Evolutionary conservation across 2,113 vertebrate species (phyloP).

Genomic region (Psilopogon haemacephalus): DNA sequence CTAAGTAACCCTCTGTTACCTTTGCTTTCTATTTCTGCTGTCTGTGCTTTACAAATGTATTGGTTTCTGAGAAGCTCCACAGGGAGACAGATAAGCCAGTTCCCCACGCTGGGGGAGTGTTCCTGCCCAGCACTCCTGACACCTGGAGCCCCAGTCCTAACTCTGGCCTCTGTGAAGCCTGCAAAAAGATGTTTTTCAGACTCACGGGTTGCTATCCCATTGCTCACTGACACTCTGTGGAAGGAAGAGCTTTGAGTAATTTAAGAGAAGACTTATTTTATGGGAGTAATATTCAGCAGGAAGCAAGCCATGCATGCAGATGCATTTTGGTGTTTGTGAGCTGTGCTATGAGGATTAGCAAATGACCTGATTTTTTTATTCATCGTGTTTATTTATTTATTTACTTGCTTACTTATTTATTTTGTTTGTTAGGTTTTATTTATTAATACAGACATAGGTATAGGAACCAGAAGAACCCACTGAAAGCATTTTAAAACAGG

Average conservation of each 20-base stretch:
- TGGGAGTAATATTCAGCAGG: neutral
- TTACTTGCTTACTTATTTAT: neutral
- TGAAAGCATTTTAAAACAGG: neutral
- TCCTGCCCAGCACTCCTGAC: neutral
- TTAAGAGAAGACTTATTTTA: neutral
- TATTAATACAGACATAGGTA: neutral
- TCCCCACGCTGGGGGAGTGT: rapidly evolving
- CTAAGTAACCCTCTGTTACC: neutral
- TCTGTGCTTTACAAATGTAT: neutral
- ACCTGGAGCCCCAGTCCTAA: neutral
- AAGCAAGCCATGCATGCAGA: neutral
- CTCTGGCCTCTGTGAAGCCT: neutral
- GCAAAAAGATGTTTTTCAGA: neutral
- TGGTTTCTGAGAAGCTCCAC: neutral
- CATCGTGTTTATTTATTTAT: neutral
- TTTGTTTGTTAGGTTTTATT: neutral
- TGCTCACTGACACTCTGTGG: neutral
- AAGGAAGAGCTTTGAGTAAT: neutral
- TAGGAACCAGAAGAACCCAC: neutral
- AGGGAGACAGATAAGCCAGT: neutral
- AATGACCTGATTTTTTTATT: neutral
- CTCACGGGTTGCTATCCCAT: neutral
- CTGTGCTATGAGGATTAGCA: neutral
- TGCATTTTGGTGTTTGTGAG: neutral
- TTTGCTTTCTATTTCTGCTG: neutral